Evolutionary conservation across 2,797 vertebrate genomes (phyloP).

Genomic region (Coilia nasus): DNA sequence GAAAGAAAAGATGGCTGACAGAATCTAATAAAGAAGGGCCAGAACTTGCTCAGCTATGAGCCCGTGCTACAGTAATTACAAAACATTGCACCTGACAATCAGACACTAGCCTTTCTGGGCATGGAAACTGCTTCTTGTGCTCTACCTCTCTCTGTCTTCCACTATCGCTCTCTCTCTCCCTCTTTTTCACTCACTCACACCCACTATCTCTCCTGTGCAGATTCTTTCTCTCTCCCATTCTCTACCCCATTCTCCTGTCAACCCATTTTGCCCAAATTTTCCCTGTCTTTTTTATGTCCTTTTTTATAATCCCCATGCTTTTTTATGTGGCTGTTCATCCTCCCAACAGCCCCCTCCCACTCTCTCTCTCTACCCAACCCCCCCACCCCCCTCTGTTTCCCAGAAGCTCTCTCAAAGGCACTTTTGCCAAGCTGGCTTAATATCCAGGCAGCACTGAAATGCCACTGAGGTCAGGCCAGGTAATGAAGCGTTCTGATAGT

Average conservation of each 20-base stretch:
- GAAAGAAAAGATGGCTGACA: slow-evolving; percentile 53
- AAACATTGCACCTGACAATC: slow-evolving; percentile 70
- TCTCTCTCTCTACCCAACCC: background rate
- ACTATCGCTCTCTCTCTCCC: background rate
- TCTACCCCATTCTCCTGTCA: slow-evolving; percentile 51
- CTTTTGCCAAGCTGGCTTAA: slow-evolving; percentile 54
- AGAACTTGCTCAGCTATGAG: slow-evolving; percentile 54
- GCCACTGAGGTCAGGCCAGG: slow-evolving; percentile 63
- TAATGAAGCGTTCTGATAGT: slow-evolving; percentile 65
- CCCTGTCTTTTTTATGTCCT: background rate
- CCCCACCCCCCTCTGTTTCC: slow-evolving; percentile 44
- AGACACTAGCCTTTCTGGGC: slow-evolving; percentile 37
- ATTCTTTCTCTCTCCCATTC: slow-evolving; percentile 30
- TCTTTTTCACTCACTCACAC: background rate
- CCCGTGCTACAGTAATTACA: slow-evolving; percentile 59
- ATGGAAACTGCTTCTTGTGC: background rate
- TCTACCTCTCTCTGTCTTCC: background rate
- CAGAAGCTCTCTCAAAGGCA: slow-evolving; percentile 45
- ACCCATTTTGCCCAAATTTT: background rate
- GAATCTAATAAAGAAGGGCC: slow-evolving; percentile 55
- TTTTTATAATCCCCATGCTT: background rate
- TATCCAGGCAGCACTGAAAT: slow-evolving; percentile 59
- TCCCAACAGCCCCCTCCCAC: background rate
- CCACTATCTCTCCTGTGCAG: background rate
- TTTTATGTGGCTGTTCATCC: background rate